A percentile compares a stretch with the other conserved stretches of the same genome.
phyloP scores from a whole-genome alignment of 2,113 vertebrate species.

The Siniperca chuatsi region DNA sequence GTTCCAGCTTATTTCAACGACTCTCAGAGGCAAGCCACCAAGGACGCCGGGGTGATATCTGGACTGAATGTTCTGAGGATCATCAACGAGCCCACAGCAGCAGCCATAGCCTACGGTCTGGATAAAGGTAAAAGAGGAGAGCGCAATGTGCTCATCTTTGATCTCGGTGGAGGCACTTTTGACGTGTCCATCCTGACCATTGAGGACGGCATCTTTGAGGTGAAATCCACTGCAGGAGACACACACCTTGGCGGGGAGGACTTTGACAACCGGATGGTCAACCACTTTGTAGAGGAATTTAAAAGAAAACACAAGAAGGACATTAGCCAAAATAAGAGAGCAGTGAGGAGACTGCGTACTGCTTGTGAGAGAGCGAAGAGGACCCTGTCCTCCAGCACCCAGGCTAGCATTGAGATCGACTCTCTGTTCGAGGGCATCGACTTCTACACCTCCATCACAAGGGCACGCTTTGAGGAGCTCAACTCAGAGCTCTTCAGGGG shows the following conservation, averaged over 20 bases:
- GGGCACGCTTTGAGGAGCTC: constrained; percentile 81
- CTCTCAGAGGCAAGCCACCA: constrained; percentile 95
- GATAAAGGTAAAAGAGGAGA: constrained; percentile 86
- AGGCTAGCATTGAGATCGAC: constrained; percentile 80
- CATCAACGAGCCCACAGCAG: constrained; percentile 94
- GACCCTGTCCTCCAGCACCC: constrained; percentile 79
- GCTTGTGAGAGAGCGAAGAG: constrained; percentile 81
- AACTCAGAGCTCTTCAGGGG: constrained; percentile 80
- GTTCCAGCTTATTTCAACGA: constrained; percentile 96
- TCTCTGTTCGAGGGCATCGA: constrained; percentile 80
- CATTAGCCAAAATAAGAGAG: constrained; percentile 78
- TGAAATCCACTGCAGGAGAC: constrained; percentile 80
- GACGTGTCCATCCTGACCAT: constrained; percentile 82
- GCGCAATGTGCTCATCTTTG: constrained; percentile 80
- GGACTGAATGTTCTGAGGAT: constrained; percentile 93
- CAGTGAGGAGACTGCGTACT: constrained; percentile 76
- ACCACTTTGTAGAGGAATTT: constrained; percentile 80
- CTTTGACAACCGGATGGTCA: constrained; percentile 80
- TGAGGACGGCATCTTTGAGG: constrained; percentile 83
- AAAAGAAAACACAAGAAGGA: constrained; percentile 81
- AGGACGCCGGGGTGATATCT: constrained; percentile 92
- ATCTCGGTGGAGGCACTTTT: constrained; percentile 79
- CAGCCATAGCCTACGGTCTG: constrained; percentile 93
- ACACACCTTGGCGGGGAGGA: constrained; percentile 79
- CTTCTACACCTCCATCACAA: constrained; percentile 82